Evolutionary conservation across 1,140 invertebrate genomes (phyloP), one percentile per base, ranked within the genome.

Genomic region (Zaprionus kolodkinae): DNA sequence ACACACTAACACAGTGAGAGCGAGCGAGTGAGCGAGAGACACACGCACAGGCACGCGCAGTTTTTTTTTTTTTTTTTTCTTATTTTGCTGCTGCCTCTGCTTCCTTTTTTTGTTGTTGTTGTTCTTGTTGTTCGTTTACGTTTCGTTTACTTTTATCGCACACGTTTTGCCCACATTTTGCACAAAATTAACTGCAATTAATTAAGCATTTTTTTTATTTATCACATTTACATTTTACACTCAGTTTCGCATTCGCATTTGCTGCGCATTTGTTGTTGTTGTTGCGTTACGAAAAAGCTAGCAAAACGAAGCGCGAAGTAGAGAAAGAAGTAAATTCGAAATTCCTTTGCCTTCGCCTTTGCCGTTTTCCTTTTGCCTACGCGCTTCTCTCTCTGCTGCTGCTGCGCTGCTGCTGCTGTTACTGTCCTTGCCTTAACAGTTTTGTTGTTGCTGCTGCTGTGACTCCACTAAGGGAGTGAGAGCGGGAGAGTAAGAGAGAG

Each of bases 161-260:
- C 81, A 78, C 73, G 78, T 73, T 85, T 74, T 60, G 55, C 60
- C 76, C 79, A 87, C 83, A 87, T 87, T 87, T 85, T 85, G 71
- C 70, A 72, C 76, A 71, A 48, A 70, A 69, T 68, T 70, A 27
- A 27, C 78, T 84, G 81, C 30, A 84, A 84, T 73, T 68, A 61
- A 81, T 72, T 56, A 75, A 52, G 56, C 57, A 50, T 72, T 78
- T 1, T 21, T 21, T 21, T 21, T 72, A 61, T 68, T 72, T 75
- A 67, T 68, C 67, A 33, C 36, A 57, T 64, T 40, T 40, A 61
- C 59, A 63, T 52, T 38, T 60, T 60, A 52, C 35, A 57, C 30
- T 17, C 13, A 15, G 54, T 27, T 38, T 55, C n/a, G 60, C 15
- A 35, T 35, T 63, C 56, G 17, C 38, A 60, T 57, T 63, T 30